These are phyloP conservation scores for Phymastichus coffea DNA, from an alignment of 1,140 invertebrate species.

Conservation along the genomic window DNA sequence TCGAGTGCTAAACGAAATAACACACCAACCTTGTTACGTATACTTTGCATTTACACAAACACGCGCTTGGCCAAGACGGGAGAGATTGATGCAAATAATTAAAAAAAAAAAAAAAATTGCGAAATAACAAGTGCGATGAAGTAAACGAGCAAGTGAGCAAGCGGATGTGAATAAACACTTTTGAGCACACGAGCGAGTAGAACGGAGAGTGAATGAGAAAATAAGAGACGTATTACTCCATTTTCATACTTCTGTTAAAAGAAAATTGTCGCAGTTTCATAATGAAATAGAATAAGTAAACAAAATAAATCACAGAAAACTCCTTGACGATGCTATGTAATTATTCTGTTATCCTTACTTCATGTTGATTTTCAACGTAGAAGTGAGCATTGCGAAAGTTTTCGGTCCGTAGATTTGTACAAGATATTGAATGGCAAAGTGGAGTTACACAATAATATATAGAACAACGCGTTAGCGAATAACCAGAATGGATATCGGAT, in stretches of 20 bases:
- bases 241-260: slow-evolving; percentile 49
- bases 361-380: background rate
- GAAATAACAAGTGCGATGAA: background rate
- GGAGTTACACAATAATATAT: background rate
- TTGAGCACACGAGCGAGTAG: background rate
- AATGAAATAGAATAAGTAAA: slow-evolving; percentile 26
- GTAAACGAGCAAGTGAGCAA: background rate
- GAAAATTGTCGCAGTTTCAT: slow-evolving; percentile 40
- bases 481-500: too few relatives aligned
- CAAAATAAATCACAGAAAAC: slow-evolving; percentile 6
- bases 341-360: background rate
- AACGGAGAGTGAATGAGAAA: slow-evolving; percentile 11
- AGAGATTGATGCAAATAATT: slow-evolving; percentile 3
- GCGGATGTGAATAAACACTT: background rate
- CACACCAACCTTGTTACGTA: slow-evolving; percentile 53
- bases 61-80: slow-evolving; percentile 25
- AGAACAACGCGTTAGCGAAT: background rate
- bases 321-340: background rate
- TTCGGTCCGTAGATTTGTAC: slow-evolving; percentile 54
- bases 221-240: slow-evolving; percentile 39
- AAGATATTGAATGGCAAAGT: background rate
- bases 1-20: slow-evolving; percentile 54
- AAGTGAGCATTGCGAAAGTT: slow-evolving; percentile 1
- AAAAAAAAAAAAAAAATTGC: slow-evolving; percentile 1
- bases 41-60: slow-evolving; percentile 50